Evolutionary conservation across 2,113 vertebrate genomes (phyloP), one percentile per base, ranked within the genome.

Genomic region (Myotis brandtii): DNA sequence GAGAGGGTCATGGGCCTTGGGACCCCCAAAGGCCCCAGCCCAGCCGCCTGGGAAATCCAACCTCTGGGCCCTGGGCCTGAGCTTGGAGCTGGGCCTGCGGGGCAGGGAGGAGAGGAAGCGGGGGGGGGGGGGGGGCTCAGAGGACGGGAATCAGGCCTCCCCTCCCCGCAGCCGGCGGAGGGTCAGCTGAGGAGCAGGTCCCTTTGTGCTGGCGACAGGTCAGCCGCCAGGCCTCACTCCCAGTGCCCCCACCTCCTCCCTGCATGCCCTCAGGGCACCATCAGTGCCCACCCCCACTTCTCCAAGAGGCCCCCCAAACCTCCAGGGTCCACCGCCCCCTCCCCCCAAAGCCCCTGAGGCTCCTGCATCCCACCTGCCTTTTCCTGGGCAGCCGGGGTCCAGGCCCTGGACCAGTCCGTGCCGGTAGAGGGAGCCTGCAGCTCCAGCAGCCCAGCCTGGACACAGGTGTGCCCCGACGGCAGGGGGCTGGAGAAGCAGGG

Each of bases 401-500:
- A 56, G 50, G 0, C 16, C 2, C 12, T 52, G 25, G 10, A 14
- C 37, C 21, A 18, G 43, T 8, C 67, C 5, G 0, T 0, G 48
- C 27, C 0, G 37, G 50, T 8, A 21, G 32, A 8, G 5, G 54
- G 56, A 10, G n/a, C 5, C 40, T 46, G 8, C 27, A 6, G 48
- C 32, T n/a, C 25, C 75, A 52, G 40, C n/a, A 17, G 37, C 34
- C 17, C 48, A 25, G 48, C 8, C 16, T 1, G 23, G 72, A 66
- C 21, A 5, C 17, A 40, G 62, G 10, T 50, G 5, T 18, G 2
- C 23, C 52, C 46, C 20, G 37, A 6, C 40, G 21, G 52, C 9
- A 9, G 16, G 37, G 27, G 30, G n/a, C 52, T 3, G 9, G 25
- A n/a, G 25, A 14, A 16, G 48, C 17, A 27, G 32, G 40, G 56